A percentile compares a stretch with the other conserved stretches of the same genome.
phyloP scores from a whole-genome alignment of 2,113 vertebrate genomes.

The Cololabis saira region DNA sequence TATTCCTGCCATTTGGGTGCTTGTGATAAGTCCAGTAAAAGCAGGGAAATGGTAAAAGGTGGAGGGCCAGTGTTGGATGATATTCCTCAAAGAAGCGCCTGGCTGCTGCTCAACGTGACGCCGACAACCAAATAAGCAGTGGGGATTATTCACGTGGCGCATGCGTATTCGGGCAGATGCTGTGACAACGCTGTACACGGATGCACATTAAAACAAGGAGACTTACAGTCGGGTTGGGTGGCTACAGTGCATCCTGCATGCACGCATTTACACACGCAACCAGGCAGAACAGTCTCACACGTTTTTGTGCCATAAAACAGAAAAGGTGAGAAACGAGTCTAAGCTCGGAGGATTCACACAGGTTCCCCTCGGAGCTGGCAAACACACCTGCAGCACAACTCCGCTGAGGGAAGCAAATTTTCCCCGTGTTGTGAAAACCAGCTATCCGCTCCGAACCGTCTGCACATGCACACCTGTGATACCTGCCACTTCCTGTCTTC shows the following conservation, averaged over 20 bases:
- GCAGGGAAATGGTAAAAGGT: slow-evolving; percentile 9
- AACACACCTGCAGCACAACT: slow-evolving; percentile 4
- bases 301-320: slow-evolving; percentile 8
- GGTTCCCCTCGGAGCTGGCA: neutral
- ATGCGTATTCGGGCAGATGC: slow-evolving; percentile 47
- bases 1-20: slow-evolving; percentile 27
- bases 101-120: slow-evolving; percentile 13
- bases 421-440: slow-evolving; percentile 30
- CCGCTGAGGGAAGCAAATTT: slow-evolving; percentile 57
- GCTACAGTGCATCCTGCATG: neutral
- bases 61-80: slow-evolving; percentile 6
- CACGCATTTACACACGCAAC: neutral
- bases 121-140: slow-evolving; percentile 39
- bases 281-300: slow-evolving; percentile 17
- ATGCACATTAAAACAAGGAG: neutral
- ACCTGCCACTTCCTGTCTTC: slow-evolving; percentile 33
- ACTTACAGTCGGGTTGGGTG: neutral
- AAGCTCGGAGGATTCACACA: neutral
- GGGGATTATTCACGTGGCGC: slow-evolving; percentile 32
- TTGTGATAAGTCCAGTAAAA: slow-evolving; percentile 41
- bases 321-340: slow-evolving; percentile 35
- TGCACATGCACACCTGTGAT: neutral
- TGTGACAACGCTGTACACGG: slow-evolving; percentile 8
- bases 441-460: slow-evolving; percentile 5
- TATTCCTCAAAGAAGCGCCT: slow-evolving; percentile 14